These are phyloP conservation scores for Zootermopsis nevadensis DNA, from an alignment of 2,888 invertebrate genomes.

Conservation along the genomic window DNA sequence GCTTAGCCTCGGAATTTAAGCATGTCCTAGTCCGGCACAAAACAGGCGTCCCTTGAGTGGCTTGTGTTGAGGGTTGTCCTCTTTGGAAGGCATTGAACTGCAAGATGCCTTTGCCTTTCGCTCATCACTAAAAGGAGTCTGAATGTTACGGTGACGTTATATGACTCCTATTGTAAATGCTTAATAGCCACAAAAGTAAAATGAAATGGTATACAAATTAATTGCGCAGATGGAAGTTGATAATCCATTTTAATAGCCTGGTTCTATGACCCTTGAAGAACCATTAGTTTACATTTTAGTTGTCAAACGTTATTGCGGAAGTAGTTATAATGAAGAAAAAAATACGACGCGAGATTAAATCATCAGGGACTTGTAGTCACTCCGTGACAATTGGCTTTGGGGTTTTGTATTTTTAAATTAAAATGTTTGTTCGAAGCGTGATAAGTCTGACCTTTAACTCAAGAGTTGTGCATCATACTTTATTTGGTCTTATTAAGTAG, in stretches of 20 bases:
- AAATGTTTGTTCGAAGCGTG: too few species aligned
- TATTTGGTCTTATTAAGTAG: too few species aligned
- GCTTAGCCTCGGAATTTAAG: background rate
- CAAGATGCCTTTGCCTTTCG: background rate
- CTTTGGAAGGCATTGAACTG: background rate
- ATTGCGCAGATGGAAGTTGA: background rate
- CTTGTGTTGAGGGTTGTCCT: background rate
- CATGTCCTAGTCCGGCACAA: background rate
- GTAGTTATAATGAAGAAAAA: background rate
- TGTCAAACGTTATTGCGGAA: slow-evolving; percentile 1
- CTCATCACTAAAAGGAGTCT: background rate
- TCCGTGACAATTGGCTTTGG: background rate
- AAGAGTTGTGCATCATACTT: too few species aligned
- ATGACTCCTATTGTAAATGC: background rate
- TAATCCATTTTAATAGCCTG: background rate
- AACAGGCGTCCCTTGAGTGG: too few species aligned
- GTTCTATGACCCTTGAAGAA: background rate
- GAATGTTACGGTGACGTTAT: background rate
- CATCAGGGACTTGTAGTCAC: background rate
- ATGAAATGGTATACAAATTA: background rate
- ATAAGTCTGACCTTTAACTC: too few species aligned
- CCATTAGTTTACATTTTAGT: background rate
- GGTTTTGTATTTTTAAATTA: background rate
- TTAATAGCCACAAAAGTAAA: background rate
- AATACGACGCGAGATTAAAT: background rate